These are phyloP conservation scores for Mus minutoides DNA, from an alignment of 2,797 vertebrate genomes.

Conservation along the genomic window DNA sequence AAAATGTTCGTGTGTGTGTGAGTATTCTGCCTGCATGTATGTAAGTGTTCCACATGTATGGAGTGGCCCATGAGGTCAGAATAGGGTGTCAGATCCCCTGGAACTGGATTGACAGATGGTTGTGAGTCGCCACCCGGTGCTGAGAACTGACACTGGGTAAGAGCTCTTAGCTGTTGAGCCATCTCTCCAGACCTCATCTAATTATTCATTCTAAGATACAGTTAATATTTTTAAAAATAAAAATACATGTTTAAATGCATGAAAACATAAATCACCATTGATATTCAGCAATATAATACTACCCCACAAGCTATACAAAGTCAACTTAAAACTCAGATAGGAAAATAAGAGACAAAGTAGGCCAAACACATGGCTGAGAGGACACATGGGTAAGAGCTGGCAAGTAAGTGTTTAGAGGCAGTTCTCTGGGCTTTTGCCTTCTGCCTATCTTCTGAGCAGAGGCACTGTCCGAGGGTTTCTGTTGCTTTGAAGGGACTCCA, in stretches of 20 bases:
- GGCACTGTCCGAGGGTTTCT: no score
- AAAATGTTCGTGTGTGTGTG: neutral
- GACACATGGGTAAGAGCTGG: no score
- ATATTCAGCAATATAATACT: neutral
- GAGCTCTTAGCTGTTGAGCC: neutral
- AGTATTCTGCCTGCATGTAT: neutral
- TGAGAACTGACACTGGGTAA: neutral
- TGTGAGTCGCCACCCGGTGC: neutral
- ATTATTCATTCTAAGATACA: neutral
- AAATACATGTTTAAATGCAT: neutral
- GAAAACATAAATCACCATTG: neutral
- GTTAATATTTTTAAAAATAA: neutral
- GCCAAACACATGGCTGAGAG: no score
- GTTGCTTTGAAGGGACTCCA: no score
- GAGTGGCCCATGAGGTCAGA: neutral
- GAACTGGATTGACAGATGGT: neutral
- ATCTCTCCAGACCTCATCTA: neutral
- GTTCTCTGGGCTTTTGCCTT: no score
- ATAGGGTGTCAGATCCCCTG: neutral
- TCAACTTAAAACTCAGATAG: neutral
- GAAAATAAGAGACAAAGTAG: neutral
- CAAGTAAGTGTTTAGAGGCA: no score
- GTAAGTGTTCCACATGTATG: neutral
- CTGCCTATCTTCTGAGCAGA: no score
- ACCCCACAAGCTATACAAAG: neutral